Conservation (phyloP, 2,797 vertebrate species). For the Halcyon smyrnensis region DNA sequence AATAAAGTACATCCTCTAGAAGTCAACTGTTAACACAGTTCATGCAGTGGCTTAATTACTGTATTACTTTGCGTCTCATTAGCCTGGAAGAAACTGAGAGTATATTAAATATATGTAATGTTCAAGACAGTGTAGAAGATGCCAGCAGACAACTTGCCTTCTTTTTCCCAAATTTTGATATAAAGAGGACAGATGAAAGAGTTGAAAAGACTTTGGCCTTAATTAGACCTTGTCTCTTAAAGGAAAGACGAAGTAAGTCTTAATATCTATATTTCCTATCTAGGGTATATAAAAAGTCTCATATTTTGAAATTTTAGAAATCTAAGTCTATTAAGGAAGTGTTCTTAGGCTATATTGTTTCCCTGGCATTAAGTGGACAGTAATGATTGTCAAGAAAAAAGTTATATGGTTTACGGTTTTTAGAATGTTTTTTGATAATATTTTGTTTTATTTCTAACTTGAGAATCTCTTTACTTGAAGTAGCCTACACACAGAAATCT, state of each 20-base stretch:
- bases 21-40: neutral
- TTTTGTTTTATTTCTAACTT: neutral
- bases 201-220: constrained; percentile 76
- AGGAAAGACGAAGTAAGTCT: constrained; percentile 68
- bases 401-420: neutral
- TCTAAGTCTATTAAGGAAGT: neutral
- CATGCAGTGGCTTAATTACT: neutral
- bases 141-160: constrained; percentile 74
- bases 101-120: constrained; percentile 60
- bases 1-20: neutral
- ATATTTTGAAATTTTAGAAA: neutral
- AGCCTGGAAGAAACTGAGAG: constrained; percentile 46
- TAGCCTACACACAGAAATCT: neutral
- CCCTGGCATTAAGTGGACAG: neutral
- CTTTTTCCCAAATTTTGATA: constrained; percentile 76
- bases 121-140: constrained; percentile 59
- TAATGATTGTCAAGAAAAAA: neutral
- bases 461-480: neutral
- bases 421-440: too few species aligned
- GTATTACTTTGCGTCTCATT: constrained; percentile 1
- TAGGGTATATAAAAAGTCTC: neutral
- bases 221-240: constrained; percentile 74
- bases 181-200: neutral
- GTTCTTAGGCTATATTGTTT: neutral
- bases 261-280: neutral